Percentiles rank a stretch among this genome's conserved stretches.
Conservation (phyloP, 2,797 vertebrate genomes). For the Sphaeramia orbicularis region DNA sequence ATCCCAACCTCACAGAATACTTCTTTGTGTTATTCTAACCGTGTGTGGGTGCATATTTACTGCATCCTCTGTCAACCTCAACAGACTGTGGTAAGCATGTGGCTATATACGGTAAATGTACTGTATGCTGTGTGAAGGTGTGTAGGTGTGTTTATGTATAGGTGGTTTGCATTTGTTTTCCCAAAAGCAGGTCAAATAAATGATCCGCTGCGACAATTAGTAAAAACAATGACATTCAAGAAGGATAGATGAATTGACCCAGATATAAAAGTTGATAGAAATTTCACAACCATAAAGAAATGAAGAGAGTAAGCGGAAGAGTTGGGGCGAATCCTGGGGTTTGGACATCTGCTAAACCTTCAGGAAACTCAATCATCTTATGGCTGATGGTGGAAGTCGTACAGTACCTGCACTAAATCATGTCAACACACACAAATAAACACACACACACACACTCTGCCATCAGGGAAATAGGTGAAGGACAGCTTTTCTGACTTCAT, state of each 20-base stretch:
- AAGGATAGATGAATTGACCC: conserved; percentile 7
- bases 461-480: conserved; percentile 49
- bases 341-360: conserved; percentile 84
- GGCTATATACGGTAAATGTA: conserved; percentile 26
- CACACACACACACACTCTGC: conserved; percentile 12
- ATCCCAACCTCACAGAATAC: conserved; percentile 43
- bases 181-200: conserved; percentile 18
- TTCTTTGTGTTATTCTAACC: conserved; percentile 44
- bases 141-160: conserved; percentile 18
- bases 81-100: conserved; percentile 25
- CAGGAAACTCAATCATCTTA: conserved; percentile 89
- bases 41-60: conserved; percentile 46
- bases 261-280: conserved; percentile 21
- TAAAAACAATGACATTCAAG: conserved; percentile 6
- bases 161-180: not conserved
- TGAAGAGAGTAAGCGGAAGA: conserved; percentile 29
- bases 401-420: conserved; percentile 66
- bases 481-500: conserved; percentile 66
- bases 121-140: conserved; percentile 15
- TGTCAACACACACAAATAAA: conserved; percentile 40
- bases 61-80: conserved; percentile 45
- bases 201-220: conserved; percentile 14
- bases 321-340: conserved; percentile 48
- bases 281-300: conserved; percentile 35
- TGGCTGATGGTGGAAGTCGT: conserved; percentile 79